Evolutionary conservation across 2,113 vertebrate species (phyloP), one percentile per base, ranked within the genome.

Genomic region (Semnornis frantzii): DNA sequence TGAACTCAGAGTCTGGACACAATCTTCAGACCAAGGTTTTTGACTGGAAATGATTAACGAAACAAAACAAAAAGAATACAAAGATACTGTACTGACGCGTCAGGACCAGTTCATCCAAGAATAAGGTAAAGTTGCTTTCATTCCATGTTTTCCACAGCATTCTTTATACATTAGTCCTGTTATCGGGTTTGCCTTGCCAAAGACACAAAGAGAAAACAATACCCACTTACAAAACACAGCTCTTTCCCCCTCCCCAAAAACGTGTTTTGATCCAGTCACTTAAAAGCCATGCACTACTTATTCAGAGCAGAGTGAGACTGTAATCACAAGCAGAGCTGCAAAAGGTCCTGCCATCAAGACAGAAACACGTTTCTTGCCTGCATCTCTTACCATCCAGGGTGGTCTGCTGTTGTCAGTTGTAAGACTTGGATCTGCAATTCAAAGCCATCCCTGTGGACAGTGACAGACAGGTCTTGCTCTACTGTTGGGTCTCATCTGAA

Each of bases 111-210:
- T 83, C 52, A 74, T 92, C 85, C 60, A 91, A 89, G 44, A 94
- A 65, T 62, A 91, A 96, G 93, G 85, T 92, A 96, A 89, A 89
- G 48, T 25, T 91, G 84, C 57, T 85, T 92, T 87, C 79, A 68
- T 79, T 93, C 63, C 75, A 30, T 0, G 0, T 65, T 91, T 89
- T 76, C 64, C 72, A 58, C 87, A 94, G 57, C 42, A 74, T 92
- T 92, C 75, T 64, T 88, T 88, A 57, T 83, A n/a, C 37, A 14
- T 93, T 87, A 75, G 65, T 68, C 27, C 54, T 48, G 7, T 75
- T 93, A 69, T 17, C 25, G 62, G 54, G 10, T 44, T 77, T 96
- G 60, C 72, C 60, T 83, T 92, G 33, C 19, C 72, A 64, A 85
- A 76, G 46, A 74, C 1, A 2, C 10, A 48, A 68, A 84, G 59